phyloP scores from a whole-genome alignment of 2,888 invertebrate species.

The Acanthosepion esculentum region DNA sequence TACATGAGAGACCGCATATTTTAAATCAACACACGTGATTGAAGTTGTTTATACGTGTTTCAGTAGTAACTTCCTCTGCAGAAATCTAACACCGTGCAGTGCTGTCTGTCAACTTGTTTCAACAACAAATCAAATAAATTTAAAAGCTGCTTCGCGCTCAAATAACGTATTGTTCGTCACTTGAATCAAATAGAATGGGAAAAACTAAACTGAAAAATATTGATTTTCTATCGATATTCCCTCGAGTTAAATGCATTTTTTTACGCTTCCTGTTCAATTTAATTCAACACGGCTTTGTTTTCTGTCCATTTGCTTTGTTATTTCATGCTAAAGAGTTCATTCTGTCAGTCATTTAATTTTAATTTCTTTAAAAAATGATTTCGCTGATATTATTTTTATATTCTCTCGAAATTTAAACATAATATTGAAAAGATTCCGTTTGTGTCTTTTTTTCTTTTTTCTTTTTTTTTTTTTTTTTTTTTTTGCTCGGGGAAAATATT shows the following conservation, averaged over 20 bases:
- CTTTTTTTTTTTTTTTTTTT: background rate
- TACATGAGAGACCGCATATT: background rate
- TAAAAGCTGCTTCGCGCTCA: background rate
- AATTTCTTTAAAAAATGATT: background rate
- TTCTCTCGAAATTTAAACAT: background rate
- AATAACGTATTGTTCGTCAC: constrained; percentile 15
- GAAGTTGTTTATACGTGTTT: background rate
- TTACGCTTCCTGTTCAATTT: constrained; percentile 4
- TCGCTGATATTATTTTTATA: background rate
- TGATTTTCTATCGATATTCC: background rate
- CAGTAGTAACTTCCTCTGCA: background rate
- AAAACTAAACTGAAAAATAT: background rate
- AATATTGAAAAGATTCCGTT: background rate
- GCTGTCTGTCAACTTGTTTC: background rate
- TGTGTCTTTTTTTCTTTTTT: background rate
- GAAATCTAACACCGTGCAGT: background rate
- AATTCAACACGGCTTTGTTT: background rate
- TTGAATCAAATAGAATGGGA: background rate
- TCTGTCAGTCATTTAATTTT: background rate
- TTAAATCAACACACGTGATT: background rate
- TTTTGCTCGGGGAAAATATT: background rate
- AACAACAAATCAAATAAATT: background rate
- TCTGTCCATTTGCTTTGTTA: background rate
- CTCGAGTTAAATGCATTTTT: background rate
- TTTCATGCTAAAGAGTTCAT: background rate